A percentile compares a stretch with the other conserved stretches of the same genome.
phyloP scores from a whole-genome alignment of 2,888 invertebrate species.

The Rhagonycha fulva region DNA sequence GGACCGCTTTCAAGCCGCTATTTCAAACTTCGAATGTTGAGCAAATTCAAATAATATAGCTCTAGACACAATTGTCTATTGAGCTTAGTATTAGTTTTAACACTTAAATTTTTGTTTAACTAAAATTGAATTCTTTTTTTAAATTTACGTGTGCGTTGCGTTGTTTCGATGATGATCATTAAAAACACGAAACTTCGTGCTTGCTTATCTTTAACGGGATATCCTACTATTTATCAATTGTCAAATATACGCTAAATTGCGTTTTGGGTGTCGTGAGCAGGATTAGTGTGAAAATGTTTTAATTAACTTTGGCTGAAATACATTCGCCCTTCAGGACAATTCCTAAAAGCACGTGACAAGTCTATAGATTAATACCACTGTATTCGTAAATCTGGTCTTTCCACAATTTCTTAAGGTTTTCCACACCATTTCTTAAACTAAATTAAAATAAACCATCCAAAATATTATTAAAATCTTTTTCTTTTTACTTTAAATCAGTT shows the following conservation, averaged over 20 bases:
- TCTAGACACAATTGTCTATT: slow-evolving; percentile 37
- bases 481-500: too few species aligned
- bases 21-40: slow-evolving; percentile 51
- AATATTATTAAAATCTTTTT: too few species aligned
- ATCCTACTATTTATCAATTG: background rate
- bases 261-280: background rate
- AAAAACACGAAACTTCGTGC: background rate
- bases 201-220: background rate
- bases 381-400: background rate
- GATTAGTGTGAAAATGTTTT: background rate
- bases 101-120: slow-evolving; percentile 2
- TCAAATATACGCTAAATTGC: background rate
- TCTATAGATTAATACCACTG: background rate
- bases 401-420: background rate
- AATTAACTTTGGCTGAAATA: background rate
- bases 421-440: background rate
- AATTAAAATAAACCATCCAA: background rate
- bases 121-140: background rate
- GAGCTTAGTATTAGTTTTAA: slow-evolving; percentile 1
- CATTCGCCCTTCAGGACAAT: background rate
- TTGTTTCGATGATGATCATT: background rate
- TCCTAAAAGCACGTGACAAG: background rate
- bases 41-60: slow-evolving; percentile 47
- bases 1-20: slow-evolving; percentile 39
- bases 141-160: background rate